Evolutionary conservation across 2,888 invertebrate species (phyloP), one percentile per base, ranked within the genome.

Genomic region (Phortica okadai): DNA sequence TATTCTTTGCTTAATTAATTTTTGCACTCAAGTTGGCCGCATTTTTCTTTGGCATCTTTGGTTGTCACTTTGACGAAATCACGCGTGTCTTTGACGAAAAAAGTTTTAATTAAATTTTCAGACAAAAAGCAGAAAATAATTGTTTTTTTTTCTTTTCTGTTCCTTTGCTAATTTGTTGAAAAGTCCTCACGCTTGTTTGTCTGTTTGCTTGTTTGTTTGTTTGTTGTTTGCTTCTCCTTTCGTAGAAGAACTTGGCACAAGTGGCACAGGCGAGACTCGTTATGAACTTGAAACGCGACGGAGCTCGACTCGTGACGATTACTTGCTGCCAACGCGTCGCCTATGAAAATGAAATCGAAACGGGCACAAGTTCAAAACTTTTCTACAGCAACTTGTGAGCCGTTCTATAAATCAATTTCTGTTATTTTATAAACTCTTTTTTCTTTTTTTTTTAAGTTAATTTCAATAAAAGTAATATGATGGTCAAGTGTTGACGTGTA

Each of bases 261-360:
- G 10, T 50, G 14, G 54, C 54, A n/a, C n/a, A 33, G n/a, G 0
- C 64, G 25, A 16, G 41, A 14, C 16, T 25, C 21, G 69, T 45
- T 69, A n/a, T 69, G n/a, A 44, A 41, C n/a, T 56, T 58, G 73
- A 42, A 73, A 33, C 4, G 44, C 42, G 44, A 7, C 59, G 41
- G 41, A 44, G 59, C 42, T 56, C 41, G 56, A 44, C 44, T 66
- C 66, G n/a, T 33, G 41, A 64, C 64, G 62, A 64, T 14, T 14
- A 88, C 87, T 87, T 83, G 79, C 79, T 82, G 80, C 81, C 76
- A 78, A 79, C 78, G 80, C 84, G 84, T 79, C 81, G 76, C 75
- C 67, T 67, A 80, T 79, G 82, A 75, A 83, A 87, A 87, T 88
- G 87, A 83, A 85, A 78, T 69, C 69, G 54, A 78, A 78, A 80